Evolutionary conservation across 1,140 invertebrate species (phyloP).

Genomic region (Musca vetustissima): DNA sequence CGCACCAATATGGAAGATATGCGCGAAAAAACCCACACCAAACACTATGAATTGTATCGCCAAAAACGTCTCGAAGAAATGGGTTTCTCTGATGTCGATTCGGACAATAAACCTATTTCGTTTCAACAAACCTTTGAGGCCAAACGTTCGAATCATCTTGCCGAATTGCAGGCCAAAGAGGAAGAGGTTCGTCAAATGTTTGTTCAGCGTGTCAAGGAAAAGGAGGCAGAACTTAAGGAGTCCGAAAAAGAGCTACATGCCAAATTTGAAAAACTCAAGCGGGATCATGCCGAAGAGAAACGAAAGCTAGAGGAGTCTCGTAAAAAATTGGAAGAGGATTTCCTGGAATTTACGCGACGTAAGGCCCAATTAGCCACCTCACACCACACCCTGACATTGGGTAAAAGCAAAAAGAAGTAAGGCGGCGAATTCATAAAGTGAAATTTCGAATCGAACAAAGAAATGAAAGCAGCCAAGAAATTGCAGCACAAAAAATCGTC

Average conservation of each 20-base stretch:
- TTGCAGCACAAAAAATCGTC: not conserved
- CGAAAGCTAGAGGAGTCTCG: slow-evolving; percentile 88
- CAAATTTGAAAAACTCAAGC: slow-evolving; percentile 93
- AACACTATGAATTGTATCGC: slow-evolving; percentile 96
- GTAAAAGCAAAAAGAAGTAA: slow-evolving; percentile 84
- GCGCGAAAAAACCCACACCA: slow-evolving; percentile 93
- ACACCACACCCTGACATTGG: slow-evolving; percentile 82
- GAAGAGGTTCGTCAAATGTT: slow-evolving; percentile 98
- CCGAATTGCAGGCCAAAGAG: slow-evolving; percentile 92
- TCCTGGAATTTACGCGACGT: slow-evolving; percentile 83
- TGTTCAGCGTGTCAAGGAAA: slow-evolving; percentile 94
- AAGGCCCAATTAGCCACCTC: slow-evolving; percentile 75
- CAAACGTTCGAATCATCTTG: slow-evolving; percentile 84
- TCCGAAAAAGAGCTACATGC: slow-evolving; percentile 94
- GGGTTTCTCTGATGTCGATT: slow-evolving; percentile 93
- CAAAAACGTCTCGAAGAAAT: slow-evolving; percentile 92
- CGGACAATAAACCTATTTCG: slow-evolving; percentile 85
- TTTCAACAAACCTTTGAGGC: slow-evolving; percentile 96
- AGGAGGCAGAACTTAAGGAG: slow-evolving; percentile 95
- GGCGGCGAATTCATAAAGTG: too few relatives aligned
- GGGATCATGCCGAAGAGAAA: slow-evolving; percentile 93
- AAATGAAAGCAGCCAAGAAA: not conserved
- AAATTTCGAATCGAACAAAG: not conserved
- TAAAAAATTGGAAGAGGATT: slow-evolving; percentile 90
- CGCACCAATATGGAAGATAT: slow-evolving; percentile 99